Conservation (phyloP, 37 sponge, comb jelly and placozoan species). For the Cliona cf. orientalis region DNA sequence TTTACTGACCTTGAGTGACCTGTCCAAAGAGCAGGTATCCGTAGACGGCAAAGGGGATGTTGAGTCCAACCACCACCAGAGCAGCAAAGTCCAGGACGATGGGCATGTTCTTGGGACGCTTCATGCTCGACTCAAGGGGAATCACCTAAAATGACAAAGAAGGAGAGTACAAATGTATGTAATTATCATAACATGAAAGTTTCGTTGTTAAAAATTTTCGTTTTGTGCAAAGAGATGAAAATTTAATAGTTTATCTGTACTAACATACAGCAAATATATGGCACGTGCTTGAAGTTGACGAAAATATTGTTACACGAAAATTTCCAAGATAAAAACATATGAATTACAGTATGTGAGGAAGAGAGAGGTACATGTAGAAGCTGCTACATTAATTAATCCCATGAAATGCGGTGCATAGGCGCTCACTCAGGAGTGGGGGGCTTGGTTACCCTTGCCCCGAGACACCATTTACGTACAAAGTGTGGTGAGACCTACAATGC, state of each 20-base stretch:
- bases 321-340: no score
- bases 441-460: neutral
- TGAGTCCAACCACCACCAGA: conserved; percentile 69
- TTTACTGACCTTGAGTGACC: conserved; percentile 44
- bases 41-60: conserved; percentile 86
- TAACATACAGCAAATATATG: no score
- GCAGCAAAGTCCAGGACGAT: conserved; percentile 66
- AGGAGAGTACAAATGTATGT: neutral
- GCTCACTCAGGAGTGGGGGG: neutral
- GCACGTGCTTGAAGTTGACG: no score
- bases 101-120: conserved; percentile 63
- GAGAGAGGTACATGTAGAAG: neutral
- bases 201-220: no score
- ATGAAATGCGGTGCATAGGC: no score
- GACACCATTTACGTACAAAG: neutral
- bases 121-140: conserved; percentile 76
- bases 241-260: no score
- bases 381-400: no score
- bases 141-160: conserved; percentile 68
- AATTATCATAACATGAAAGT: no score
- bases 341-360: neutral
- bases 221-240: no score
- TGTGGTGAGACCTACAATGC: no score
- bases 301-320: no score
- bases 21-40: conserved; percentile 84